Base-by-base conservation (phyloP, 2,113 vertebrate genomes). In the Chionis minor region DNA sequence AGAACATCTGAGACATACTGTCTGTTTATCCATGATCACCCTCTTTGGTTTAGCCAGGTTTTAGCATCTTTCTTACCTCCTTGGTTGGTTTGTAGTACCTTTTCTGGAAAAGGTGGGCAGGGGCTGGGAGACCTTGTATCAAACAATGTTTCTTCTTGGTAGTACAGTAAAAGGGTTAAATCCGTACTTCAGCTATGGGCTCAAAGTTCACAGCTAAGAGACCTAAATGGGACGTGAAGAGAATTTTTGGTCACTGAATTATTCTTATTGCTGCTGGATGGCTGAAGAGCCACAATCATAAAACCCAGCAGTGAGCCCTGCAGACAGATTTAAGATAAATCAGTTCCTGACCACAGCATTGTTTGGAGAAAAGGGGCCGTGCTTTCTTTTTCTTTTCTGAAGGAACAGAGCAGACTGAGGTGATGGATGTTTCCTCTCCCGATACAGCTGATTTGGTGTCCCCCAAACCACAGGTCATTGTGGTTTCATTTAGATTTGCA, bases 401-500 rank as follows among this genome's bases (percentile, higher is more conserved):
- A 81, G 77, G 26, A 81, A 86, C 10, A 38, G 42, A 85, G 28
- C 30, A 79, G n/a, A 45, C 38, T 47, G 73, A 92, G 78, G 66
- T 96, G 92, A 87, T 91, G 70, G 84, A 92, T 95, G 65, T 81
- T 86, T 35, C 23, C 32, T 75, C 40, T 90, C 55, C 30, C 9
- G 3, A 13, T 65, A 85, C 27, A 94, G 81, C 45, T 88, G 79
- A 94, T 93, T 88, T 74, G 52, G 63, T 86, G 67, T 67, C 67
- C 49, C 65, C 69, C 59, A 88, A 71, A 86, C 71, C 82, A 92
- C 67, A 91, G 90, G 77, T 93, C 73, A 90, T 38, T 28, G 61
- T 62, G 66, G 84, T 72, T 95, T 88, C 84, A 92, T 87, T 96
- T 94, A 77, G 95, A 82, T 92, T 90, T 90, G 40, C 73, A 91